Evolutionary conservation across 1,140 invertebrate genomes (phyloP).

Genomic region (Atta colombica): DNA sequence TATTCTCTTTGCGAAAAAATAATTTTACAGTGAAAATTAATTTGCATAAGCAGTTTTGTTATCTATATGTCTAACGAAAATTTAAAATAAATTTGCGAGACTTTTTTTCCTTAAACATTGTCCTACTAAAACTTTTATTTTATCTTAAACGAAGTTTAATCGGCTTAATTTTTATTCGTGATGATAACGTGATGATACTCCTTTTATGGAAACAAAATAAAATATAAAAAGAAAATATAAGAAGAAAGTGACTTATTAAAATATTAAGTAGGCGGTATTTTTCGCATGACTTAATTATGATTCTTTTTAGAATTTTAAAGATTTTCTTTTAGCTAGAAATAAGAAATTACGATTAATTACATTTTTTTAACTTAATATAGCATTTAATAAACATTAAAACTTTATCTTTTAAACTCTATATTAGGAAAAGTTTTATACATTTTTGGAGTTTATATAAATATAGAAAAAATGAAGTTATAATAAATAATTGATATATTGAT

Average conservation of each 20-base stretch:
- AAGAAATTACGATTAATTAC: neutral
- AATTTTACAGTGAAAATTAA: neutral
- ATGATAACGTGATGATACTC: neutral
- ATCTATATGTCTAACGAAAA: neutral
- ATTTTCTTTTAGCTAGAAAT: neutral
- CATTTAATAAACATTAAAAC: neutral
- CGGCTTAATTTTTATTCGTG: neutral
- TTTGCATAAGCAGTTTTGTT: neutral
- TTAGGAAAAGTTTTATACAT: neutral
- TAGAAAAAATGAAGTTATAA: neutral
- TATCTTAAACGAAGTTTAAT: constrained; percentile 22
- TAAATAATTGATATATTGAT: too few species aligned
- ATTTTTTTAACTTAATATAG: neutral
- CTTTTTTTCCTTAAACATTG: neutral
- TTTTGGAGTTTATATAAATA: neutral
- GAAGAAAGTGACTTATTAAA: neutral
- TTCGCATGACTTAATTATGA: neutral
- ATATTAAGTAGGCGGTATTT: neutral
- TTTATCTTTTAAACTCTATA: neutral
- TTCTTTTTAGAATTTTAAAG: neutral
- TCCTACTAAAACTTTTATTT: neutral
- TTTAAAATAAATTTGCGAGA: neutral
- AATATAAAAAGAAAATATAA: neutral
- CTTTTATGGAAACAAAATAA: neutral
- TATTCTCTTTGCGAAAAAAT: neutral